Evolutionary conservation across 2,888 invertebrate genomes (phyloP).

Genomic region (Molanna angustata): DNA sequence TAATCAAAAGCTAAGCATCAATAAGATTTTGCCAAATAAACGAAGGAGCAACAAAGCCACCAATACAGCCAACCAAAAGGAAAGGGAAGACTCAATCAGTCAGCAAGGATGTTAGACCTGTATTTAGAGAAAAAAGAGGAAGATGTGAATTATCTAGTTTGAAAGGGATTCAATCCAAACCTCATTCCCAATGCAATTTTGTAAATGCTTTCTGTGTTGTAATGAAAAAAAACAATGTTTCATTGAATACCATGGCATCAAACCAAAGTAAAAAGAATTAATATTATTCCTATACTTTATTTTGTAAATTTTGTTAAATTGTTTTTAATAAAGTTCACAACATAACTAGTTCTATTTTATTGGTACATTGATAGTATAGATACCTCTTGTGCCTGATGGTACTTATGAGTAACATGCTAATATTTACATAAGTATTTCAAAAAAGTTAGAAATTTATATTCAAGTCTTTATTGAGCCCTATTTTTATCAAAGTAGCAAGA

Average conservation of each 20-base stretch:
- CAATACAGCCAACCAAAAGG: neutral
- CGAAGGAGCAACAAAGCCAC: neutral
- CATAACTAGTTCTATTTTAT: no score
- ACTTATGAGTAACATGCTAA: neutral
- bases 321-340: no score
- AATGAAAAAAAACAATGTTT: constrained; percentile 26
- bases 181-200: constrained; percentile 15
- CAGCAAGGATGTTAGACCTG: constrained; percentile 18
- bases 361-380: no score
- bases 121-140: constrained; percentile 19
- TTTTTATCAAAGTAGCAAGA: no score
- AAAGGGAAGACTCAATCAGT: constrained; percentile 10
- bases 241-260: constrained; percentile 14
- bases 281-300: no score
- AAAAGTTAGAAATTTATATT: no score
- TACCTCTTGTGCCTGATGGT: neutral
- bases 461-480: no score
- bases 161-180: constrained; percentile 17
- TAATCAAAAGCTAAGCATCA: neutral
- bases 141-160: constrained; percentile 24
- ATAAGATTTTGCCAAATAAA: neutral
- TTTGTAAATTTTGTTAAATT: no score
- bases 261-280: no score
- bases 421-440: neutral
- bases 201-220: constrained; percentile 19